Evolutionary conservation across 2,113 vertebrate genomes (phyloP).

Genomic region (Pelobates fuscus): DNA sequence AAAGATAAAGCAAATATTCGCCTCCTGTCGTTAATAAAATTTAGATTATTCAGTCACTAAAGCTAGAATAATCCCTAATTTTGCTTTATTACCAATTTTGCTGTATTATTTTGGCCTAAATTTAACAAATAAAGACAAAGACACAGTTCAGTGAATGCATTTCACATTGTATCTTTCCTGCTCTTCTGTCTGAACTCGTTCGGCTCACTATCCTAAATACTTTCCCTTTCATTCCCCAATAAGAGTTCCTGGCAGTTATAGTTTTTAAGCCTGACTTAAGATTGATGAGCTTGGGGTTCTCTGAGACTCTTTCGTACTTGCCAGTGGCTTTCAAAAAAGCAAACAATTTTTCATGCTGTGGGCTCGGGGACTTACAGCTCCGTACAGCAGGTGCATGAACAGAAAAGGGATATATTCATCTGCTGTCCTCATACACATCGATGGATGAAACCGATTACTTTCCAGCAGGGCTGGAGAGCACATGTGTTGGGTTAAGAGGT

Average conservation of each 20-base stretch:
- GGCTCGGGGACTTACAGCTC: conserved; percentile 36
- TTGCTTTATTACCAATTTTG: too few species aligned
- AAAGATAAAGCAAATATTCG: too few species aligned
- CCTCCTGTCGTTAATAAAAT: too few species aligned
- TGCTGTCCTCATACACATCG: conserved; percentile 39
- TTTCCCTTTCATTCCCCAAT: conserved; percentile 1
- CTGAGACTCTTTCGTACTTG: conserved; percentile 34
- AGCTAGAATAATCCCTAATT: too few species aligned
- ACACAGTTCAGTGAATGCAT: too few species aligned
- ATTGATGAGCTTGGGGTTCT: conserved; percentile 44
- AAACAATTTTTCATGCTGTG: conserved; percentile 44
- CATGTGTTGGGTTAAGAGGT: conserved; percentile 42
- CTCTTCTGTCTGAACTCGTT: conserved; percentile 5
- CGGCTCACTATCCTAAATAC: conserved; percentile 5
- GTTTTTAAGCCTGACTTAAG: conserved; percentile 41
- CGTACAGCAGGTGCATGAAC: conserved; percentile 44
- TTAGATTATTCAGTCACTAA: too few species aligned
- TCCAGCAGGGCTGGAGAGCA: conserved; percentile 44
- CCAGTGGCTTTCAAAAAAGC: conserved; percentile 50
- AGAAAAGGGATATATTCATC: conserved; percentile 38
- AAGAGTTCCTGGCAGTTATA: conserved; percentile 29
- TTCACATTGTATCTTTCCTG: conserved; percentile 8
- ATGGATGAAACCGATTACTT: conserved; percentile 47
- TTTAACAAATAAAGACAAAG: too few species aligned
- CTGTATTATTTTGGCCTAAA: too few species aligned